Percentiles rank a stretch among this genome's conserved stretches.
phyloP scores from a whole-genome alignment of 2,113 vertebrate genomes.

The Lophochroa leadbeateri region DNA sequence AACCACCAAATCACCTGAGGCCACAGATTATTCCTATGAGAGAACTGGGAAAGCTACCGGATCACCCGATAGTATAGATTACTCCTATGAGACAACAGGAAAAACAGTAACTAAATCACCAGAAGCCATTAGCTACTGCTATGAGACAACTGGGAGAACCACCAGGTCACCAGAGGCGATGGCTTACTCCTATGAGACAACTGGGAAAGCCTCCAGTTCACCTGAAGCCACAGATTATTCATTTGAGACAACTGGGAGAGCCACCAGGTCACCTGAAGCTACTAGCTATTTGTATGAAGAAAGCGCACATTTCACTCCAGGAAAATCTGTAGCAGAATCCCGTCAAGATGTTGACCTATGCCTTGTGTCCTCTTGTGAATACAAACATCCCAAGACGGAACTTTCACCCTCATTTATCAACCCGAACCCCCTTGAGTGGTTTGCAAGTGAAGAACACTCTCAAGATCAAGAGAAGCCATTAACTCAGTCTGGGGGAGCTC shows the following conservation, averaged over 20 bases:
- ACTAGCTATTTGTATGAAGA: constrained; percentile 67
- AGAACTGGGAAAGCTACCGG: constrained; percentile 29
- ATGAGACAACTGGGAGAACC: constrained; percentile 59
- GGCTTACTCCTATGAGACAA: constrained; percentile 54
- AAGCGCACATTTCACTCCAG: constrained; percentile 69
- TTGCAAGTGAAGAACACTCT: constrained; percentile 84
- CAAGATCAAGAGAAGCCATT: constrained; percentile 81
- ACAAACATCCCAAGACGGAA: constrained; percentile 94
- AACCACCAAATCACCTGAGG: constrained; percentile 31
- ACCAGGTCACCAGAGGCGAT: constrained; percentile 54
- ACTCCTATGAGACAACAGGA: constrained; percentile 65
- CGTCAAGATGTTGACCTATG: constrained; percentile 92
- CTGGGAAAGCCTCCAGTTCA: constrained; percentile 4
- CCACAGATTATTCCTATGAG: constrained; percentile 66
- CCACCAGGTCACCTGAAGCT: constrained; percentile 44
- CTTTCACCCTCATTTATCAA: constrained; percentile 97
- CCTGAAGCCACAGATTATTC: constrained; percentile 60
- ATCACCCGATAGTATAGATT: constrained; percentile 36
- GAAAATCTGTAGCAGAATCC: constrained; percentile 76
- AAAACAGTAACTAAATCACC: constrained; percentile 50
- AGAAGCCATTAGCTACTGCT: constrained; percentile 58
- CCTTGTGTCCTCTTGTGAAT: constrained; percentile 91
- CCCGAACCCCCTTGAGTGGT: constrained; percentile 93
- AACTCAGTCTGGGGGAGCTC: too few relatives aligned
- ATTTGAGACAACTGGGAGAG: constrained; percentile 60